Percentiles rank a stretch among this genome's conserved stretches.
Evolutionary conservation across 2,888 invertebrate genomes (phyloP).

Genomic region (Dorcus hopei): DNA sequence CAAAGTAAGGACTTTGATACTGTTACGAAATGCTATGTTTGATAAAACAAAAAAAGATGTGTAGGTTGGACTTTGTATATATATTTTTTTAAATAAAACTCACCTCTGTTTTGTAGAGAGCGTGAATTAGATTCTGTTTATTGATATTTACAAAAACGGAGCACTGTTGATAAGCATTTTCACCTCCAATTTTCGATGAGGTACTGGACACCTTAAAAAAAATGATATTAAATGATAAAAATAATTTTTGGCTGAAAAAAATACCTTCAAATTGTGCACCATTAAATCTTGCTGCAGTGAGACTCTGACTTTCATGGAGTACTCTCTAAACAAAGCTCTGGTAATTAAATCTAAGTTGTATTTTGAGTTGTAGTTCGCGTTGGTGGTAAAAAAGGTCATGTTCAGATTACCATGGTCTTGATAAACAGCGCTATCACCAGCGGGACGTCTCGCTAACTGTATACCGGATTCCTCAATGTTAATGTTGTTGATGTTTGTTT

Average conservation of each 20-base stretch:
- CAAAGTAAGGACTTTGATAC: no score
- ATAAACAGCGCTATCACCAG: slow-evolving; percentile 93
- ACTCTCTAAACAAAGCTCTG: slow-evolving; percentile 76
- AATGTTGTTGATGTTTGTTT: slow-evolving; percentile 70
- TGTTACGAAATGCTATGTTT: no score
- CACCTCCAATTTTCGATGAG: slow-evolving; percentile 85
- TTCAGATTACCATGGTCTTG: slow-evolving; percentile 93
- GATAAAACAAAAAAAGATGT: no score
- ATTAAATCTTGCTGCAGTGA: slow-evolving; percentile 64
- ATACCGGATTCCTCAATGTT: slow-evolving; percentile 60
- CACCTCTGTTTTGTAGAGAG: slow-evolving; percentile 74
- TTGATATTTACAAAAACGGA: slow-evolving; percentile 88
- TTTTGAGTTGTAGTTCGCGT: slow-evolving; percentile 77
- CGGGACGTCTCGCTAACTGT: slow-evolving; percentile 79
- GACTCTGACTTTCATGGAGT: slow-evolving; percentile 57
- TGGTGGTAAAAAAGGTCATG: slow-evolving; percentile 84
- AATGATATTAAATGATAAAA: slow-evolving; percentile 2
- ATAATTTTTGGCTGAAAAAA: slow-evolving; percentile 35
- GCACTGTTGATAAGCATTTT: slow-evolving; percentile 95
- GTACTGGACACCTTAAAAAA: slow-evolving; percentile 83
- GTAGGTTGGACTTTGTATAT: no score
- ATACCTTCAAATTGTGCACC: slow-evolving; percentile 73
- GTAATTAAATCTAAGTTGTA: slow-evolving; percentile 85
- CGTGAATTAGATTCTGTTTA: slow-evolving; percentile 68
- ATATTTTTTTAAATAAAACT: slow-evolving; percentile 32